These are phyloP conservation scores for Drosophila serrata DNA, from an alignment of 1,140 invertebrate species.

Conservation along the genomic window DNA sequence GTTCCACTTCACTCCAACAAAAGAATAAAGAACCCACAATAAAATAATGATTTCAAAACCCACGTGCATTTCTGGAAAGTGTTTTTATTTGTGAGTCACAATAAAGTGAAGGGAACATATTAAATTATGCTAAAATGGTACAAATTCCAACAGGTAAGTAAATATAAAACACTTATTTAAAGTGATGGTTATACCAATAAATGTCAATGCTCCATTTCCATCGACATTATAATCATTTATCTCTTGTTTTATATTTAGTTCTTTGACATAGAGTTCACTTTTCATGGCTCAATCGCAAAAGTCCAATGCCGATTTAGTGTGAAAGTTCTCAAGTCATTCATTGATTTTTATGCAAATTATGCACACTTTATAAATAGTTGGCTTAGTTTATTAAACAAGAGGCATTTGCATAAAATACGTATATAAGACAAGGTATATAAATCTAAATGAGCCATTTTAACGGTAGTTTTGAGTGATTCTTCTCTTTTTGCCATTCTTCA, in stretches of 20 bases:
- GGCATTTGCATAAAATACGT: conserved; percentile 33
- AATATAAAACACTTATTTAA: neutral
- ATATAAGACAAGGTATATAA: conserved; percentile 21
- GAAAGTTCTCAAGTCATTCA: conserved; percentile 52
- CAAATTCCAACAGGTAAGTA: neutral
- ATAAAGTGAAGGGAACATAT: conserved; percentile 14
- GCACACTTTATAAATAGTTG: conserved; percentile 37
- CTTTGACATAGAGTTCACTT: conserved; percentile 40
- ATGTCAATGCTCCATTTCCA: neutral
- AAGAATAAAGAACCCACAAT: conserved; percentile 37
- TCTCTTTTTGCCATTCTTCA: conserved; percentile 3
- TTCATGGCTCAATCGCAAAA: conserved; percentile 32
- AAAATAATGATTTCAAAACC: conserved; percentile 22
- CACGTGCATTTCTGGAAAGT: conserved; percentile 1
- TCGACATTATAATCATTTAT: neutral
- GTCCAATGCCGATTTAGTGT: conserved; percentile 17
- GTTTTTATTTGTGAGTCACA: conserved; percentile 14
- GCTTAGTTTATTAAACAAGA: conserved; percentile 46
- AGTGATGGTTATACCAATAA: neutral
- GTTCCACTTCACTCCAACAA: conserved; percentile 32
- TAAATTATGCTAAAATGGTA: neutral
- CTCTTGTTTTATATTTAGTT: neutral
- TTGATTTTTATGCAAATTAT: conserved; percentile 54
- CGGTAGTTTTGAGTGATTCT: conserved; percentile 35
- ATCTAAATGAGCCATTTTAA: conserved; percentile 48